Base-by-base conservation (phyloP, 2,113 vertebrate species). In the Labeo rohita region DNA sequence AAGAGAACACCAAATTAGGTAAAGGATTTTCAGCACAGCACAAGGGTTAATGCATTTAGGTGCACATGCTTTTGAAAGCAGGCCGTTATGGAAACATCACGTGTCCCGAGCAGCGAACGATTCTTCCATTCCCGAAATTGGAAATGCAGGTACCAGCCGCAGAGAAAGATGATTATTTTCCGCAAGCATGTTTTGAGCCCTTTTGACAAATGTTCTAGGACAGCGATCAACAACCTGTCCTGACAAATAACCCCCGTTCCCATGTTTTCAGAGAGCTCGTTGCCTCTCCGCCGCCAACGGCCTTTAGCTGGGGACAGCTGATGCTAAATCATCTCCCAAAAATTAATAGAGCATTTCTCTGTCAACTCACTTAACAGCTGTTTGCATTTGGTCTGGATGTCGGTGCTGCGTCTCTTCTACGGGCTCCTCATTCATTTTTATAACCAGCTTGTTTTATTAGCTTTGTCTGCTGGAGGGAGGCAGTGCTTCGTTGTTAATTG, bases 371-470 rank as follows among this genome's bases (percentile, higher is more conserved):
- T 82, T 74, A 87, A 66, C 63, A 80, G 85, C 85, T 81, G 87
- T 81, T 84, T 83, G 59, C 83, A 89, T 89, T 85, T 80, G 85
- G 75, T 82, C 52, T 80, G 78, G 77, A 70, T 81, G 68, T 52
- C 47, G 23, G 36, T 52, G 36, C 50, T 28, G 84, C 75, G 13
- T n/a, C 36, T 73, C 68, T 74, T 77, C 70, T 81, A 84, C 66
- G 61, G 76, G 47, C 70, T 83, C 45, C 74, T 85, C 78, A 85
- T 87, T 89, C 79, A 82, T 89, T 85, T 89, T 87, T 85, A 86
- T 86, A 86, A 84, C 84, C 75, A 75, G 78, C 80, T 77, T 84
- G 76, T 81, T 87, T 85, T 87, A 86, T 86, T 89, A 85, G 80
- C 54, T 77, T 83, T 80, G 72, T 75, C 78, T 36, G 56, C 85